Base-by-base conservation (phyloP, 2,888 invertebrate species). In the Nineta flava region DNA sequence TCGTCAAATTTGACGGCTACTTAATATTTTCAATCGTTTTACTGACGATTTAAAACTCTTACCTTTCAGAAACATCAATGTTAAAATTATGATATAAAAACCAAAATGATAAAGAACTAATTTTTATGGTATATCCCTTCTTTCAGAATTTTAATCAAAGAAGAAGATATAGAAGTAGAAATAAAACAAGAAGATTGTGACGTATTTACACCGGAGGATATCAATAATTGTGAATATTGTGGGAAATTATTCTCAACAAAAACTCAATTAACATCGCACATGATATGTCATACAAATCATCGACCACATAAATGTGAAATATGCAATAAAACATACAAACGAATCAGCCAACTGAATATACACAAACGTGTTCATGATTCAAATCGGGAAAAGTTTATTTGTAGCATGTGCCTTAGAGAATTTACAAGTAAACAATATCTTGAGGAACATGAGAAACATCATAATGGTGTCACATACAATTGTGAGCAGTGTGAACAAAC, bases 371-470 rank as follows among this genome's bases (percentile, higher is more conserved):
- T 45, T 16, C 66, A 66, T 50, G 65, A 66, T 57, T 62, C 63
- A 42, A 65, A 65, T 54, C 64, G 63, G 55, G 65, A 21, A 9
- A 26, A 35, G 26, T 26, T 26, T 26, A 26, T 26, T 26, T 26
- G 26, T 7, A 26, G 26, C 7, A 26, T 6, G 26, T 26, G 26
- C 7, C 26, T 26, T 26, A 26, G 26, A 26, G 26, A 26, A 26
- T 47, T 53, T 49, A 46, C 54, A 9, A 42, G 50, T n/a, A 53
- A 55, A 34, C 71, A 66, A 53, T 69, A 68, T 47, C 76, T 76
- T 53, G 57, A 68, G 3, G 61, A 69, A 0, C 74, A 73, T 43
- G 53, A 69, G 0, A 57, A 63, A 26, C 26, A 26, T 7, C 26
- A 26, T 34, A 64, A 57, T 15, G 57, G 44, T 52, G 53, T 48